A percentile compares a stretch with the other conserved stretches of the same genome.
Evolutionary conservation across 2,888 invertebrate species (phyloP).

Genomic region (Diaphora mendica): DNA sequence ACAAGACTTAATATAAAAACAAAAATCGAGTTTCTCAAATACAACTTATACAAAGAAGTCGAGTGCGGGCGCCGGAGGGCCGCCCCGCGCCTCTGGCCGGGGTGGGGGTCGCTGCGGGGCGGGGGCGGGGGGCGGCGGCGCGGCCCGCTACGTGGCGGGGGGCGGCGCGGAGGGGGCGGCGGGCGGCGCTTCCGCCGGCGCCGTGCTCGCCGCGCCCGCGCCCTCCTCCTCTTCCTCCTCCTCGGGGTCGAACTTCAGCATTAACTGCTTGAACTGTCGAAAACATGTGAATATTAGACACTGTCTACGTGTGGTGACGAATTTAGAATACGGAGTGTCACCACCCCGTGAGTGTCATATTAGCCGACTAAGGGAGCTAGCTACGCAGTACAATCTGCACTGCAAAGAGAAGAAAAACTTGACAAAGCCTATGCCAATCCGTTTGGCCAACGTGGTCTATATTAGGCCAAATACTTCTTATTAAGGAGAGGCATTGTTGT

Average conservation of each 20-base stretch:
- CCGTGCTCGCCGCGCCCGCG: conserved; percentile 77
- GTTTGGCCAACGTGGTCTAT: too few relatives aligned
- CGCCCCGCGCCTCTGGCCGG: conserved; percentile 27
- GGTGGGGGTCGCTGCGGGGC: not conserved
- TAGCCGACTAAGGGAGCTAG: too few relatives aligned
- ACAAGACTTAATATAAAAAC: conserved; percentile 83
- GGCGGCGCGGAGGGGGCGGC: conserved; percentile 36
- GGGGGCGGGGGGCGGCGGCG: not conserved
- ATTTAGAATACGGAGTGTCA: too few relatives aligned
- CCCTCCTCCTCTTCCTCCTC: conserved; percentile 91
- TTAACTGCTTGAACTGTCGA: conserved; percentile 92
- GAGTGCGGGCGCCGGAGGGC: conserved; percentile 29
- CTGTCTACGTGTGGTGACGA: too few relatives aligned
- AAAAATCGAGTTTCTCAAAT: conserved; percentile 79
- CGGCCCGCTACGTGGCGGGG: conserved; percentile 33
- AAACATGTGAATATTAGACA: conserved; percentile 9
- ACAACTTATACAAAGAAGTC: conserved; percentile 67
- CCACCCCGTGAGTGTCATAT: too few relatives aligned
- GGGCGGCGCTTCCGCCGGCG: conserved; percentile 49
- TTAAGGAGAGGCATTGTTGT: too few relatives aligned
- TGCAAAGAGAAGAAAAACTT: too few relatives aligned
- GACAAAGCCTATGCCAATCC: too few relatives aligned
- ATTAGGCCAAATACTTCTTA: too few relatives aligned
- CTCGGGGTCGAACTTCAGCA: conserved; percentile 93
- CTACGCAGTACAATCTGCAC: too few relatives aligned